These are phyloP conservation scores for Delphinus delphis DNA, from an alignment of 2,113 vertebrate species.

Conservation along the genomic window DNA sequence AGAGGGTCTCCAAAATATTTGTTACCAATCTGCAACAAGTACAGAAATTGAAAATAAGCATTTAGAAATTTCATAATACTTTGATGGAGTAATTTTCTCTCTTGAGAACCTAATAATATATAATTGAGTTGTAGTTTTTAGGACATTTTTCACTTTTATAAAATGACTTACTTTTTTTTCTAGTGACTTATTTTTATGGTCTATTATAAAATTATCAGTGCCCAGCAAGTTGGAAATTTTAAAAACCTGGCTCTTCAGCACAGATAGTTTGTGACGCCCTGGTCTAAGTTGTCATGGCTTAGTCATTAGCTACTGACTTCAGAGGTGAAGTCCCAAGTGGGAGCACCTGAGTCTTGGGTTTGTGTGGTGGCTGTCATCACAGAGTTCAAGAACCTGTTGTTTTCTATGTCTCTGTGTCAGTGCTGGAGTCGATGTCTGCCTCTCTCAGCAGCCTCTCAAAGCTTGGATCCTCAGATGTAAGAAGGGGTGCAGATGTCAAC, in stretches of 20 bases:
- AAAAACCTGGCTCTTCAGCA: not conserved
- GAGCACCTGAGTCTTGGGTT: not conserved
- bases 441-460: not conserved
- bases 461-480: not conserved
- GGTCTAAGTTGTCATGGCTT: not conserved
- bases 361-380: not conserved
- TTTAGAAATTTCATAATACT: not conserved
- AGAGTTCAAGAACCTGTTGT: not conserved
- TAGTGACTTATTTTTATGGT: not conserved
- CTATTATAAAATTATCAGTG: not conserved
- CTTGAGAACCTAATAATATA: not conserved
- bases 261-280: not conserved
- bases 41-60: not conserved
- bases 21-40: not conserved
- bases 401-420: not conserved
- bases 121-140: not conserved
- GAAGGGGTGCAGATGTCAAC: not conserved
- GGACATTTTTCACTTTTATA: not conserved
- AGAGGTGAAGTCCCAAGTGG: not conserved
- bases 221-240: not conserved
- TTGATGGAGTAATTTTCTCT: constrained; percentile 14
- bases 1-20: not conserved
- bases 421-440: not conserved
- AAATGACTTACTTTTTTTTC: not conserved
- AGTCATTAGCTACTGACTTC: not conserved